Evolutionary conservation across 35 echinoderm and acorn worm species (phyloP).

Genomic region (Holothuria glaberrima): DNA sequence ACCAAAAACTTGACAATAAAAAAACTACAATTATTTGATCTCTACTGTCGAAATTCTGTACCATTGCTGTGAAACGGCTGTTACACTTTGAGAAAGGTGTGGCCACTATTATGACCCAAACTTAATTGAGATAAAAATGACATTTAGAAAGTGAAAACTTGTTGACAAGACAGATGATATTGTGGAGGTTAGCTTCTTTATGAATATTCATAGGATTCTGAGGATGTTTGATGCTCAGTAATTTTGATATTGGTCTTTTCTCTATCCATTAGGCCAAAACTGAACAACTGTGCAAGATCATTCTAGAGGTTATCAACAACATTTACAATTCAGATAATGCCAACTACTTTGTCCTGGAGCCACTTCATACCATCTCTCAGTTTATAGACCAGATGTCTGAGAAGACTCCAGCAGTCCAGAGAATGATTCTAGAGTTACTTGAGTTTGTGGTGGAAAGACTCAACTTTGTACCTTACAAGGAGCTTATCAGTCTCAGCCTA

Average conservation of each 20-base stretch:
- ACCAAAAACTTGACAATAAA: too few relatives aligned
- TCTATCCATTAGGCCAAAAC: conserved; percentile 71
- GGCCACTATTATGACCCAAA: too few relatives aligned
- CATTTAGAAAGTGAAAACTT: too few relatives aligned
- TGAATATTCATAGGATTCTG: neutral
- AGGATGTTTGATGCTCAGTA: neutral
- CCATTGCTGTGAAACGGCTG: too few relatives aligned
- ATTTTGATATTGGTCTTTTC: neutral
- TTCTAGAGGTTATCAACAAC: conserved; percentile 82
- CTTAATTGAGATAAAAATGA: too few relatives aligned
- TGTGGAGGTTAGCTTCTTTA: too few relatives aligned
- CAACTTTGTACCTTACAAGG: conserved; percentile 97
- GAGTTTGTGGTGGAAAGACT: conserved; percentile 98
- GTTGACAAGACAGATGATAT: too few relatives aligned
- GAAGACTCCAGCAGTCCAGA: conserved; percentile 76
- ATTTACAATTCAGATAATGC: conserved; percentile 97
- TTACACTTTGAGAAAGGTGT: too few relatives aligned
- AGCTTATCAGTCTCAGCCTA: conserved; percentile 91
- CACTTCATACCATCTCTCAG: conserved; percentile 90
- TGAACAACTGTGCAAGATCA: conserved; percentile 71
- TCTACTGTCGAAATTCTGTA: too few relatives aligned
- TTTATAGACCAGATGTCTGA: conserved; percentile 86
- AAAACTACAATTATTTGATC: too few relatives aligned
- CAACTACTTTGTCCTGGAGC: conserved; percentile 98
- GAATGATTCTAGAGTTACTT: conserved; percentile 87